phyloP scores from a whole-genome alignment of 2,113 vertebrate species.

The Dipodomys merriami region DNA sequence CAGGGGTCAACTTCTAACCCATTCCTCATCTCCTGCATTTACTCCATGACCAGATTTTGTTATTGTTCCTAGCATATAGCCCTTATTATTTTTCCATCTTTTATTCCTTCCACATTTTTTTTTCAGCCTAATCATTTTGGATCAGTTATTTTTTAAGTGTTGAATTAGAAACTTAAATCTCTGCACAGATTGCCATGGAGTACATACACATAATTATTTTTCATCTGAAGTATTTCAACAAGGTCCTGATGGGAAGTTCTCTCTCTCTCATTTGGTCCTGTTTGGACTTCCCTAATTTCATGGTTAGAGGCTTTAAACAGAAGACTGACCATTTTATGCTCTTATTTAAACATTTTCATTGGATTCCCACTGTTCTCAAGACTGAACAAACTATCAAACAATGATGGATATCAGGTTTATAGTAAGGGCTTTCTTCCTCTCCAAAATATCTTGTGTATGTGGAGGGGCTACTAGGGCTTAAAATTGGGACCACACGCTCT shows the following conservation, averaged over 20 bases:
- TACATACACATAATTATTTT: not conserved
- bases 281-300: not conserved
- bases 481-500: no score
- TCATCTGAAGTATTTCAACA: not conserved
- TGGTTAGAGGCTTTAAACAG: not conserved
- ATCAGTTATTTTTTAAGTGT: not conserved
- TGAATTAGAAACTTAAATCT: conserved; percentile 19
- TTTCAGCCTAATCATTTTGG: not conserved
- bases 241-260: not conserved
- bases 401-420: not conserved
- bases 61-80: not conserved
- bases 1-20: fast-evolving
- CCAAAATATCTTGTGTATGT: not conserved
- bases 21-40: not conserved
- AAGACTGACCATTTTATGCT: not conserved
- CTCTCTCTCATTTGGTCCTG: not conserved
- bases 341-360: not conserved
- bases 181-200: not conserved
- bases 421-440: not conserved
- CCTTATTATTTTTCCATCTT: not conserved
- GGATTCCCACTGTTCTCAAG: not conserved
- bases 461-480: no score
- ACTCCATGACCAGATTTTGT: not conserved
- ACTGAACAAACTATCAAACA: not conserved
- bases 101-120: not conserved